phyloP scores from a whole-genome alignment of 2,113 vertebrate genomes.

The Orientallactaga bullata region DNA sequence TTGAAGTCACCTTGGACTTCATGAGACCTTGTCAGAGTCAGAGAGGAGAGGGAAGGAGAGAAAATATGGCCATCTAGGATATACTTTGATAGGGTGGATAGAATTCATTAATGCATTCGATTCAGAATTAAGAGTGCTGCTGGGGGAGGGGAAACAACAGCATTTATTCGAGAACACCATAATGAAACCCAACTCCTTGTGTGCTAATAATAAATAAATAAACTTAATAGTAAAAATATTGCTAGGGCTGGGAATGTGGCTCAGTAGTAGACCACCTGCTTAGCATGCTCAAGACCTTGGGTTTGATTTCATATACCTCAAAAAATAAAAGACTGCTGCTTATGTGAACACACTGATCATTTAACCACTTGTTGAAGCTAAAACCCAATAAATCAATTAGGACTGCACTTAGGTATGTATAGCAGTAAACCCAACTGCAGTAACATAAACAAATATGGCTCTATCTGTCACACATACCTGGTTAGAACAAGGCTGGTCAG shows the following conservation, averaged over 20 bases:
- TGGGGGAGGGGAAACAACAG: too few relatives aligned
- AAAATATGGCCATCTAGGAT: not conserved
- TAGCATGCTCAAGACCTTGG: too few relatives aligned
- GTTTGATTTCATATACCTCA: too few relatives aligned
- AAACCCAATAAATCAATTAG: not conserved
- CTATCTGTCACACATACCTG: not conserved
- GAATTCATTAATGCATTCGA: not conserved
- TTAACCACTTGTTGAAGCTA: not conserved
- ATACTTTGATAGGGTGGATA: not conserved
- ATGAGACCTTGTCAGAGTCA: too few relatives aligned
- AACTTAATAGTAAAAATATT: too few relatives aligned
- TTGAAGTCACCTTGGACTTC: too few relatives aligned
- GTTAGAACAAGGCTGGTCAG: not conserved
- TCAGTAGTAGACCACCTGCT: too few relatives aligned
- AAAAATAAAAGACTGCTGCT: too few relatives aligned
- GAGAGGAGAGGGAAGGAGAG: not conserved
- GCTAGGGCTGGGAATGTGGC: too few relatives aligned
- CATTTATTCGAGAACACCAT: too few relatives aligned
- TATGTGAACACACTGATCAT: not conserved
- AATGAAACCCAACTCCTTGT: too few relatives aligned
- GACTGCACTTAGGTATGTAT: not conserved
- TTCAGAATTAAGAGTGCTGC: slow-evolving; percentile 10
- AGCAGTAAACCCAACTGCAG: not conserved
- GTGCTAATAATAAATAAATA: too few relatives aligned
- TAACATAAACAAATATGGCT: not conserved